These are phyloP conservation scores for Adela reaumurella DNA, from an alignment of 2,888 invertebrate genomes.

Conservation along the genomic window DNA sequence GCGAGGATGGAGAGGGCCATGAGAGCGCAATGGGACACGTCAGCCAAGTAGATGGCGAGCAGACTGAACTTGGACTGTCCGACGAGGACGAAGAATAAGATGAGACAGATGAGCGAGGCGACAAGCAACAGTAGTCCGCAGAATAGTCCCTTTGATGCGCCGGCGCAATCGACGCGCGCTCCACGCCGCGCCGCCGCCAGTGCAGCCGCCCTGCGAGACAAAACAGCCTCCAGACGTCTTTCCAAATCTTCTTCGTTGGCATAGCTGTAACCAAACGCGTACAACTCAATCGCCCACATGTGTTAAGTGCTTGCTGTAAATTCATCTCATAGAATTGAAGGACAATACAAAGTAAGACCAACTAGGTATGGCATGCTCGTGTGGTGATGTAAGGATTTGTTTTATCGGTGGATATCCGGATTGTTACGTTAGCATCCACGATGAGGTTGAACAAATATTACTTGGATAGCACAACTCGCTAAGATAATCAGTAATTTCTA, in stretches of 20 bases:
- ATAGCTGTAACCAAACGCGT: slow-evolving; percentile 53
- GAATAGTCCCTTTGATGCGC: slow-evolving; percentile 91
- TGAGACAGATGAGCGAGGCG: slow-evolving; percentile 87
- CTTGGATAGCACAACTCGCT: too few species aligned
- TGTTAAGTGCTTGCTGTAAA: background rate
- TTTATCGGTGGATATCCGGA: too few species aligned
- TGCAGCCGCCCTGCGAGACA: slow-evolving; percentile 81
- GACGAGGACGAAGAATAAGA: slow-evolving; percentile 92
- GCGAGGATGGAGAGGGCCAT: slow-evolving; percentile 87
- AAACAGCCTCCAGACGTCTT: slow-evolving; percentile 83
- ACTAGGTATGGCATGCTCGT: too few species aligned
- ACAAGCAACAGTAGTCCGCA: slow-evolving; percentile 86
- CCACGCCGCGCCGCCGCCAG: slow-evolving; percentile 79
- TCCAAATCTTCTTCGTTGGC: slow-evolving; percentile 78
- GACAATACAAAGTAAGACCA: too few species aligned
- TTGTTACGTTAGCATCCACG: too few species aligned
- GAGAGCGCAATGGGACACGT: slow-evolving; percentile 84
- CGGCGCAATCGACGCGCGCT: slow-evolving; percentile 89
- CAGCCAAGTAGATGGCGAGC: slow-evolving; percentile 85
- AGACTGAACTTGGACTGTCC: slow-evolving; percentile 79
- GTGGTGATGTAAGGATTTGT: too few species aligned
- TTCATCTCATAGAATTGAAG: too few species aligned
- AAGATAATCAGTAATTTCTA: too few species aligned
- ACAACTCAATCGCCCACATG: slow-evolving; percentile 24
- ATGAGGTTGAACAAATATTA: too few species aligned